Percentiles rank a stretch among this genome's conserved stretches.
Evolutionary conservation across 2,113 vertebrate species (phyloP).

Genomic region (Festucalex cinctus): DNA sequence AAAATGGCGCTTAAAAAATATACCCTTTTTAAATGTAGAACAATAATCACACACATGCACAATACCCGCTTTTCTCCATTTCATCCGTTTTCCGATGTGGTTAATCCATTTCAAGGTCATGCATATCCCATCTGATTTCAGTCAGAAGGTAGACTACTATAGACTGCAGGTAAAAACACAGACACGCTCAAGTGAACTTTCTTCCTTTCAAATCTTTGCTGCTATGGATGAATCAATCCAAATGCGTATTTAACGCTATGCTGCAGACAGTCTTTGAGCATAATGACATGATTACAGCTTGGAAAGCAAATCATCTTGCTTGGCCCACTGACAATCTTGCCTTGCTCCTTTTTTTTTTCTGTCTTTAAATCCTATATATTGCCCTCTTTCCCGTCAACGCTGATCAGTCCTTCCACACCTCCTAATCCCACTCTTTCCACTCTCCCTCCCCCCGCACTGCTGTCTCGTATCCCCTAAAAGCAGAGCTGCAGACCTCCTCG

Average conservation of each 20-base stretch:
- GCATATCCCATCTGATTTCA: no score
- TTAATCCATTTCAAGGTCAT: no score
- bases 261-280: conserved; percentile 6
- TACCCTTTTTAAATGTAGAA: no score
- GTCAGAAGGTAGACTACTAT: no score
- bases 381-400: conserved; percentile 24
- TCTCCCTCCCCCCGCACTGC: conserved; percentile 14
- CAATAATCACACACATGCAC: no score
- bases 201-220: neutral
- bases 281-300: conserved; percentile 10
- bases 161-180: no score
- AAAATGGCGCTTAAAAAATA: no score
- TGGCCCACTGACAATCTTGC: conserved; percentile 12
- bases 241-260: conserved; percentile 25
- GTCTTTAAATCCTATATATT: conserved; percentile 19
- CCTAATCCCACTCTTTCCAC: conserved; percentile 38
- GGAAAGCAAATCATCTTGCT: neutral
- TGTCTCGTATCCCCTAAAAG: conserved; percentile 31
- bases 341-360: conserved; percentile 24
- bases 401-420: conserved; percentile 46
- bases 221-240: conserved; percentile 14
- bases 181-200: no score
- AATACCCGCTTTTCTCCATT: no score
- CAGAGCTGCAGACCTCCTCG: conserved; percentile 45
- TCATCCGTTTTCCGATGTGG: neutral